Conservation (phyloP, 2,888 invertebrate species). For the Oxystoma pomonae region DNA sequence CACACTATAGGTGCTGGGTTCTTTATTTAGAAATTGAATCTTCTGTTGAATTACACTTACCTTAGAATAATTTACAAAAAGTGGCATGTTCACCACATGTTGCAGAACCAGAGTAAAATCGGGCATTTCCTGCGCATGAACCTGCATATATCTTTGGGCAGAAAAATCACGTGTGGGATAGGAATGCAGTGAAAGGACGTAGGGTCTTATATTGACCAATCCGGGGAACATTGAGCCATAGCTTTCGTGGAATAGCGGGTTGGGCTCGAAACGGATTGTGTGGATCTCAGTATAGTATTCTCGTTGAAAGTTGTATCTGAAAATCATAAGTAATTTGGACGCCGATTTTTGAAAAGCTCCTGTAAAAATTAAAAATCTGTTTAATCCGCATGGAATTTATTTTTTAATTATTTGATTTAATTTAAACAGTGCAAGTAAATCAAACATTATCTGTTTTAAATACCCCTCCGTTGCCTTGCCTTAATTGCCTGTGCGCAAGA, state of each 20-base stretch:
- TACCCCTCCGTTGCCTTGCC: too few relatives aligned
- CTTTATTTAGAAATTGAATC: too few relatives aligned
- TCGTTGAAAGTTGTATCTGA: slow-evolving; percentile 25
- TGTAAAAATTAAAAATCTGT: too few relatives aligned
- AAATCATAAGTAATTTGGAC: too few relatives aligned
- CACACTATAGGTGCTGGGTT: too few relatives aligned
- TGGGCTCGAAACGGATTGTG: slow-evolving; percentile 29
- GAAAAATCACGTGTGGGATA: neutral
- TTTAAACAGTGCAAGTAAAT: too few relatives aligned
- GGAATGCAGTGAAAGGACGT: neutral
- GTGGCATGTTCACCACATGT: slow-evolving; percentile 27
- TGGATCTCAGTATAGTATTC: slow-evolving; percentile 28
- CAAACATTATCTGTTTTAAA: too few relatives aligned
- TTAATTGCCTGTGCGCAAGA: too few relatives aligned
- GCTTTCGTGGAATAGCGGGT: slow-evolving; percentile 28
- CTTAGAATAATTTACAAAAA: slow-evolving; percentile 7
- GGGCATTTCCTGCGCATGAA: slow-evolving; percentile 18
- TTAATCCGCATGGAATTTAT: too few relatives aligned
- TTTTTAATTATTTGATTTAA: too few relatives aligned
- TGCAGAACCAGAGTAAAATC: slow-evolving; percentile 25
- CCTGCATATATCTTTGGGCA: neutral
- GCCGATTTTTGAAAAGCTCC: too few relatives aligned
- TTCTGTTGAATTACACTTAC: too few relatives aligned
- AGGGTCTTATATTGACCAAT: slow-evolving; percentile 20
- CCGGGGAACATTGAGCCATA: slow-evolving; percentile 27